Conservation (phyloP, 2,888 invertebrate species). For the Phytoseiulus persimilis region DNA sequence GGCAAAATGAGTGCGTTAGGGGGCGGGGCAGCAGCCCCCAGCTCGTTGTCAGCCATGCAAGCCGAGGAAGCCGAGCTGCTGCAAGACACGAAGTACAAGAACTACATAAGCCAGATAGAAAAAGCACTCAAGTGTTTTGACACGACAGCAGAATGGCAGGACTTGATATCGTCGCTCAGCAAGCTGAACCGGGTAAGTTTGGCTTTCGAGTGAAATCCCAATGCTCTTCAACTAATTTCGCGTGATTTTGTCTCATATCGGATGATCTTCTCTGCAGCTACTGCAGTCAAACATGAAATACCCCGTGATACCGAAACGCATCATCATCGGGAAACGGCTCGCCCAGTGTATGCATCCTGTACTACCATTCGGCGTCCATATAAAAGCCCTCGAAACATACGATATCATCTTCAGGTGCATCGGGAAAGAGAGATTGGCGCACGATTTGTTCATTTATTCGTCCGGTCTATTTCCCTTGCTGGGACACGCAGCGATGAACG, state of each 20-base stretch:
- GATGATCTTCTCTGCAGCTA: slow-evolving; percentile 55
- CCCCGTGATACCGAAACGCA: slow-evolving; percentile 72
- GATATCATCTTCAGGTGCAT: slow-evolving; percentile 81
- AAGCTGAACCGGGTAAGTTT: slow-evolving; percentile 74
- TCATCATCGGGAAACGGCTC: slow-evolving; percentile 77
- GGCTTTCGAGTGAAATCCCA: not conserved
- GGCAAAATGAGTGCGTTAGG: slow-evolving; percentile 35
- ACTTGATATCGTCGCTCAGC: slow-evolving; percentile 76
- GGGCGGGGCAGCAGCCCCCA: not conserved
- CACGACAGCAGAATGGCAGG: slow-evolving; percentile 89
- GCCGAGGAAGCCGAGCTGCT: slow-evolving; percentile 43
- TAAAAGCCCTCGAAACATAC: slow-evolving; percentile 82
- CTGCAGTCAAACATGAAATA: slow-evolving; percentile 69
- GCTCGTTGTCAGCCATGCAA: slow-evolving; percentile 25
- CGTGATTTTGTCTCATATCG: slow-evolving; percentile 1
- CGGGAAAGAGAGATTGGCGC: slow-evolving; percentile 66
- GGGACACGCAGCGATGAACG: slow-evolving; percentile 79
- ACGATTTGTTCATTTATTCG: slow-evolving; percentile 74
- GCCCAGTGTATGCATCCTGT: slow-evolving; percentile 90
- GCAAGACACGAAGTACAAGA: slow-evolving; percentile 62
- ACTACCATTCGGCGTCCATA: slow-evolving; percentile 78
- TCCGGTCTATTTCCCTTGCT: slow-evolving; percentile 79
- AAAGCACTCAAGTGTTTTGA: slow-evolving; percentile 82
- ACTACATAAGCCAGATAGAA: slow-evolving; percentile 69
- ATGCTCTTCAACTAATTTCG: not conserved